Percentiles rank a stretch among this genome's conserved stretches.
Conservation (phyloP, 2,888 invertebrate species). For the Protonemura montana region DNA sequence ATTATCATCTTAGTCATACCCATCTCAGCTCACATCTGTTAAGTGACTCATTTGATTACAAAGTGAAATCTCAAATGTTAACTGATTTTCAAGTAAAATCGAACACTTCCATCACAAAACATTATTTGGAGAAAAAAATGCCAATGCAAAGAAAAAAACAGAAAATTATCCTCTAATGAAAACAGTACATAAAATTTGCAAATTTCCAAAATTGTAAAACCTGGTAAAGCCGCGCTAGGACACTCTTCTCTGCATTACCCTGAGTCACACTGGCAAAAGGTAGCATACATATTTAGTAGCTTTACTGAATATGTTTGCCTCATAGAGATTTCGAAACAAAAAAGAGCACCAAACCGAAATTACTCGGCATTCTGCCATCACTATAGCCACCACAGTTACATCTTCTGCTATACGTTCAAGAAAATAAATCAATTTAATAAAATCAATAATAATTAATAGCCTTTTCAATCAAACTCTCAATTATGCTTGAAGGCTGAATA, state of each 20-base stretch:
- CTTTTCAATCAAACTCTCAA: neutral
- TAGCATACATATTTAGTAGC: neutral
- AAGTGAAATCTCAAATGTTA: neutral
- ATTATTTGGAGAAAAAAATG: neutral
- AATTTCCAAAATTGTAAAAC: neutral
- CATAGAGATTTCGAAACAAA: neutral
- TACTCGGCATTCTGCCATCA: neutral
- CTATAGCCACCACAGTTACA: neutral
- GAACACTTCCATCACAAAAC: neutral
- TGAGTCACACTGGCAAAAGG: neutral
- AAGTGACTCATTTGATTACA: neutral
- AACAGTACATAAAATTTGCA: neutral
- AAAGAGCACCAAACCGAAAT: neutral
- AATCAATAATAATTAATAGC: constrained; percentile 22
- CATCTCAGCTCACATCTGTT: neutral
- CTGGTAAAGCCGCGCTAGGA: no score
- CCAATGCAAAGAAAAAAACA: neutral
- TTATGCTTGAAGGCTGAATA: neutral
- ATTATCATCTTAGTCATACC: constrained; percentile 2
- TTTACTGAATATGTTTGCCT: neutral
- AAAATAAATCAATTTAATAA: neutral
- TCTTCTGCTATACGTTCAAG: neutral
- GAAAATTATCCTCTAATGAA: neutral
- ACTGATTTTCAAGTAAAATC: neutral
- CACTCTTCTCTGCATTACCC: neutral